Conservation (phyloP, 2,888 invertebrate genomes). For the Ormyrus labotus region DNA sequence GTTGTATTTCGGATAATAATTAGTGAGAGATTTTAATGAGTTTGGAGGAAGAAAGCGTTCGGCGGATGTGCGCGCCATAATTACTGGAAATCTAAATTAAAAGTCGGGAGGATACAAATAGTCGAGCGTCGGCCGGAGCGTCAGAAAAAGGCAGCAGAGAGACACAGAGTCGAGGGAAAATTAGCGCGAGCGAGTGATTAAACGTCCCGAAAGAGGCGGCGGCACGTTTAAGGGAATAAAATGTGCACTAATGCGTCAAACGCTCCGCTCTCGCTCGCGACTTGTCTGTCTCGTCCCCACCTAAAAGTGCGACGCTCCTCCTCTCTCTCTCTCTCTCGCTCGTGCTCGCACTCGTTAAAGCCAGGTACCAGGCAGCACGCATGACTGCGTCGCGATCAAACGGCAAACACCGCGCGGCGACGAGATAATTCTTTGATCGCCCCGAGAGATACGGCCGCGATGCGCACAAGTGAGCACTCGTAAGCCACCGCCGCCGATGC, state of each 20-base stretch:
- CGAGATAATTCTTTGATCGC: conserved; percentile 74
- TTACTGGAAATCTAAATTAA: neutral
- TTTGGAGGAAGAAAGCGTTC: neutral
- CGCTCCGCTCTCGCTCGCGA: too few species aligned
- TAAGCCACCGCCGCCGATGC: conserved; percentile 35
- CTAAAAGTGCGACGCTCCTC: conserved; percentile 1
- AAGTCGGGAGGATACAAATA: neutral
- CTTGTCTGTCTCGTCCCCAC: neutral
- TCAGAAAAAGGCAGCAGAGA: neutral
- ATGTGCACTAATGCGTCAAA: conserved; percentile 66
- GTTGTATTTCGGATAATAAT: too few species aligned
- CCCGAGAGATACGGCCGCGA: conserved; percentile 67
- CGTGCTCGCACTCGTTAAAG: conserved; percentile 12
- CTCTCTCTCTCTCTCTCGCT: too few species aligned
- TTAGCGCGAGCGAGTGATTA: conserved; percentile 20
- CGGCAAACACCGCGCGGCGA: conserved; percentile 66
- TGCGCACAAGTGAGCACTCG: conserved; percentile 46
- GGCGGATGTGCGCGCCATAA: too few species aligned
- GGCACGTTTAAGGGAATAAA: conserved; percentile 27
- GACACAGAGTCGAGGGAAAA: conserved; percentile 2
- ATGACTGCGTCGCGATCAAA: conserved; percentile 70
- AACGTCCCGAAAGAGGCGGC: neutral
- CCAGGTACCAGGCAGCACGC: conserved; percentile 58
- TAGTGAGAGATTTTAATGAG: too few species aligned
- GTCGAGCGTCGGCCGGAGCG: too few species aligned